phyloP scores from a whole-genome alignment of 1,140 invertebrate genomes.

The Bombyx mori region DNA sequence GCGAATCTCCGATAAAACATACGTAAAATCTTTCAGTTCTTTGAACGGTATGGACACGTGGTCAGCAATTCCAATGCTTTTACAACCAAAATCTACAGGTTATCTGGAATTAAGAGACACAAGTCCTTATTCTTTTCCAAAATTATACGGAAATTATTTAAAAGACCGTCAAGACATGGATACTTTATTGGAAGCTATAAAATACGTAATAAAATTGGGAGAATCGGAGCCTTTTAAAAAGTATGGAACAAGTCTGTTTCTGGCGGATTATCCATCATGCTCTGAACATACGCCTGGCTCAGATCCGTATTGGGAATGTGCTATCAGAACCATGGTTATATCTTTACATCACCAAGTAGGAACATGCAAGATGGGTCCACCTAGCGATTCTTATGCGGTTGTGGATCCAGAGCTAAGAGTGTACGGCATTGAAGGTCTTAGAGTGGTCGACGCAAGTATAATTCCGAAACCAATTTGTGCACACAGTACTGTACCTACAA shows the following conservation, averaged over 20 bases:
- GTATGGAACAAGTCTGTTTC: conserved; percentile 70
- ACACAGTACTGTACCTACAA: conserved; percentile 80
- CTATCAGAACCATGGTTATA: conserved; percentile 74
- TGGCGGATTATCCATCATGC: conserved; percentile 74
- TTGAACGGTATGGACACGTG: conserved; percentile 73
- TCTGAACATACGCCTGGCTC: conserved; percentile 63
- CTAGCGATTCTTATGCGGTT: conserved; percentile 77
- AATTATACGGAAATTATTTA: conserved; percentile 83
- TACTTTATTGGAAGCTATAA: conserved; percentile 78
- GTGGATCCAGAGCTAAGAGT: conserved; percentile 83
- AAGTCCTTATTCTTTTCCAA: conserved; percentile 82
- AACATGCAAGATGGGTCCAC: conserved; percentile 84
- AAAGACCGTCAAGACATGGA: conserved; percentile 75
- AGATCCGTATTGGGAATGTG: conserved; percentile 84
- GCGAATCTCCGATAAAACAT: conserved; percentile 49
- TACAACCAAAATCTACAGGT: conserved; percentile 82
- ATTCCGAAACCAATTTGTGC: conserved; percentile 79
- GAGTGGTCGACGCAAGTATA: conserved; percentile 84
- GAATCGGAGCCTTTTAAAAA: conserved; percentile 75
- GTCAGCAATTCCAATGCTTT: conserved; percentile 79
- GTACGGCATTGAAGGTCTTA: conserved; percentile 77
- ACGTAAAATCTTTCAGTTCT: conserved; percentile 32
- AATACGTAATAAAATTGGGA: conserved; percentile 73
- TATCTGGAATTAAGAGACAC: conserved; percentile 76
- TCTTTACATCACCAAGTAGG: conserved; percentile 80